A percentile compares a stretch with the other conserved stretches of the same genome.
These are phyloP conservation scores for Rhamphomyia laevipes DNA, from an alignment of 2,888 invertebrate genomes.

Conservation along the genomic window DNA sequence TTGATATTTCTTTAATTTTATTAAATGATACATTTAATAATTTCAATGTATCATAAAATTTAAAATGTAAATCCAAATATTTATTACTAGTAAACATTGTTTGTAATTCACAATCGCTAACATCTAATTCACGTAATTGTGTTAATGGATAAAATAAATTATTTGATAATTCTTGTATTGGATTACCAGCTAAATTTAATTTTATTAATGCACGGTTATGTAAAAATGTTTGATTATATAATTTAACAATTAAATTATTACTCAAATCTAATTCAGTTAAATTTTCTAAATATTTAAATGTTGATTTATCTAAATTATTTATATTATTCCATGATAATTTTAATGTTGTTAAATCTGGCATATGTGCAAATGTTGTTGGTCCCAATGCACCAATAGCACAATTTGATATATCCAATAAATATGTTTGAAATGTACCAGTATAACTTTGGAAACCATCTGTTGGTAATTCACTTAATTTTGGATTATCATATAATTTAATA, in stretches of 20 bases:
- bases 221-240: slow-evolving; percentile 52
- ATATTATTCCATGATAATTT: slow-evolving; percentile 57
- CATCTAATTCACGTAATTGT: slow-evolving; percentile 52
- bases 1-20: slow-evolving; percentile 28
- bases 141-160: slow-evolving; percentile 52
- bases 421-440: slow-evolving; percentile 49
- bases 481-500: slow-evolving; percentile 59
- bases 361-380: slow-evolving; percentile 54
- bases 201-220: slow-evolving; percentile 50
- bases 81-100: slow-evolving; percentile 49
- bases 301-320: slow-evolving; percentile 43
- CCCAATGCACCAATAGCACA: slow-evolving; percentile 54
- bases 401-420: slow-evolving; percentile 59
- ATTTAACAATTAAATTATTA: slow-evolving; percentile 50
- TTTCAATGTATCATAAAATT: slow-evolving; percentile 43
- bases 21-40: slow-evolving; percentile 42
- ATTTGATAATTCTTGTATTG: slow-evolving; percentile 51
- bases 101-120: slow-evolving; percentile 56
- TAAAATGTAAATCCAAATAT: slow-evolving; percentile 26
- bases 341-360: slow-evolving; percentile 55
- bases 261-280: slow-evolving; percentile 60
- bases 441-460: slow-evolving; percentile 51
- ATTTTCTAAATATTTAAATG: slow-evolving; percentile 45
- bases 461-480: slow-evolving; percentile 53
- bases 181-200: slow-evolving; percentile 61